These are phyloP conservation scores for Narcine bancroftii DNA, from an alignment of 2,113 vertebrate species.

Conservation along the genomic window DNA sequence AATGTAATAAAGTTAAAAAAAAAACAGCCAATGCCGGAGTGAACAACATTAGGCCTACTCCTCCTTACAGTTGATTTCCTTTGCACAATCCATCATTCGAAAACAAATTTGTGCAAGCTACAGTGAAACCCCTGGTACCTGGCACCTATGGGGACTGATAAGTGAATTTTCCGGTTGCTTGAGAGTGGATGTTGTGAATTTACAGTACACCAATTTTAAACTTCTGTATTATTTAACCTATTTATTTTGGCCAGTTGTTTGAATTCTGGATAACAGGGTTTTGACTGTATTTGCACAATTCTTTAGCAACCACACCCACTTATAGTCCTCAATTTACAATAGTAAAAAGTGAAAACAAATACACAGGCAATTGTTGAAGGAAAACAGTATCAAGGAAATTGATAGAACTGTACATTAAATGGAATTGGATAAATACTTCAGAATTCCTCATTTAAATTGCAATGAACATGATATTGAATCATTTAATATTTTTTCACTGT, in stretches of 20 bases:
- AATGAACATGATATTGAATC: not conserved
- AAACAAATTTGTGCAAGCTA: not conserved
- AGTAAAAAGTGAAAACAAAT: not conserved
- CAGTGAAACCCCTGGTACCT: no score
- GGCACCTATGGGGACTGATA: no score
- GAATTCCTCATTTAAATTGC: not conserved
- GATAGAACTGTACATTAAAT: not conserved
- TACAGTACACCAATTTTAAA: no score
- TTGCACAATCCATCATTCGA: not conserved
- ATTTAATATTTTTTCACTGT: not conserved
- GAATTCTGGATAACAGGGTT: no score
- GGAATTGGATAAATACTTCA: not conserved
- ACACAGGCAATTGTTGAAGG: not conserved
- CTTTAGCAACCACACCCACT: not conserved
- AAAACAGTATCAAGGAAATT: not conserved
- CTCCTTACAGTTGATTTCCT: no score
- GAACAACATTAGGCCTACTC: no score
- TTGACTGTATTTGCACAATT: not conserved
- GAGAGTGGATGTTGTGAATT: no score
- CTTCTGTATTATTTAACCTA: no score
- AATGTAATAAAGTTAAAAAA: no score
- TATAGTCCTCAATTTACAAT: not conserved
- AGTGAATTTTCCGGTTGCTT: no score
- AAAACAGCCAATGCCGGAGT: no score
- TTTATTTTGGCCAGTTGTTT: no score